Conservation (phyloP, 2,888 invertebrate species). For the Lasius platythorax region DNA sequence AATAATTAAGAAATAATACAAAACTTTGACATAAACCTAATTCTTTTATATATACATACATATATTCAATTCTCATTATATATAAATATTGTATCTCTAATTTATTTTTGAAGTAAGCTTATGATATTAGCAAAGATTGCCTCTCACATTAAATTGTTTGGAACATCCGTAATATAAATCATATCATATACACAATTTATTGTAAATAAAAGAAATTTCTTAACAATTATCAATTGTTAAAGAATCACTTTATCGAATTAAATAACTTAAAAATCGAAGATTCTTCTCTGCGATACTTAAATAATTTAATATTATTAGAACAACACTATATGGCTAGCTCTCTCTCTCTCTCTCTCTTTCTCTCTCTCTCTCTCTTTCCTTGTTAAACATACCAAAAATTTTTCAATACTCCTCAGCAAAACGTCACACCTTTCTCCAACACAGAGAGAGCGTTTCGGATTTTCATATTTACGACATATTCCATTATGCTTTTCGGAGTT, state of each 20-base stretch:
- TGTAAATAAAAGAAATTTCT: neutral
- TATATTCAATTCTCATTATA: neutral
- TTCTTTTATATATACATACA: neutral
- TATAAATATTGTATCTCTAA: neutral
- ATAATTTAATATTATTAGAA: neutral
- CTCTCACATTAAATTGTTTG: neutral
- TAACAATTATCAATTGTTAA: neutral
- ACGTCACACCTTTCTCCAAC: constrained; percentile 29
- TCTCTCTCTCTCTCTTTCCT: too few relatives aligned
- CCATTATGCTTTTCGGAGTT: constrained; percentile 79
- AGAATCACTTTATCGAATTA: neutral
- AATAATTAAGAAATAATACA: neutral
- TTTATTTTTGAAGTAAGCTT: neutral
- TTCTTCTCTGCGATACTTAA: neutral
- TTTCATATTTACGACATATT: constrained; percentile 80
- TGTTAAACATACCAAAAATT: constrained; percentile 28
- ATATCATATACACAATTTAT: neutral
- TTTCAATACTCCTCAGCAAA: constrained; percentile 35
- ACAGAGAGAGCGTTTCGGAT: constrained; percentile 67
- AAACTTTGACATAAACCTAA: neutral
- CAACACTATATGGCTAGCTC: neutral
- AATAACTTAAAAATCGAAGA: neutral
- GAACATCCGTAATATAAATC: neutral
- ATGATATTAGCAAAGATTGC: neutral
- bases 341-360: too few relatives aligned